Evolutionary conservation across 2,113 vertebrate species (phyloP).

Genomic region (Ciconia maguari): DNA sequence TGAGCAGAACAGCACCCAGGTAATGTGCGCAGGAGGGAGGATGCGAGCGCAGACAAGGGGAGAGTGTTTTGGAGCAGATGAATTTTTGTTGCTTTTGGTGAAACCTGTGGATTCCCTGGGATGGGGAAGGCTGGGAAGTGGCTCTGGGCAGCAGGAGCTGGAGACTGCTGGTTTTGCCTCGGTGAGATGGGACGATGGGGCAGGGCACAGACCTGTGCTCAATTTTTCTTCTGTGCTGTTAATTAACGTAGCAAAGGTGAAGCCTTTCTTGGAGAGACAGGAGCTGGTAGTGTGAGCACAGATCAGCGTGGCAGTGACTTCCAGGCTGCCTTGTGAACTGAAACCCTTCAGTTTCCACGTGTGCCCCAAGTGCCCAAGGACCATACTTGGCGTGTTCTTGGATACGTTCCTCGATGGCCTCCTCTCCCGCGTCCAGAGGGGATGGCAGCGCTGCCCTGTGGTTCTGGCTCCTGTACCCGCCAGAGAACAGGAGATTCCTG

Average conservation of each 20-base stretch:
- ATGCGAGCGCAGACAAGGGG: not conserved
- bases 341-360: not conserved
- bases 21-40: not conserved
- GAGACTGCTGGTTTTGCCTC: not conserved
- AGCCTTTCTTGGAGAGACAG: not conserved
- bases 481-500: not conserved
- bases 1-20: not conserved
- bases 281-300: accelerated
- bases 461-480: not conserved
- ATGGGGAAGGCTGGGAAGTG: not conserved
- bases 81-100: not conserved
- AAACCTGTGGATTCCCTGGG: not conserved
- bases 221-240: not conserved
- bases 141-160: not conserved
- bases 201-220: not conserved
- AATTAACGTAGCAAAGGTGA: not conserved
- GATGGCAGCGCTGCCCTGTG: not conserved
- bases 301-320: not conserved
- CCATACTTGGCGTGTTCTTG: not conserved
- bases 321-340: not conserved
- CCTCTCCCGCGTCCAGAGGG: not conserved
- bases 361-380: not conserved
- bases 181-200: not conserved
- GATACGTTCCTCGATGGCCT: accelerated
- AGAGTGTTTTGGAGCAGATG: accelerated